These are phyloP conservation scores for Aphelenchoides avenae DNA, from an alignment of 1,140 invertebrate species.

Conservation along the genomic window DNA sequence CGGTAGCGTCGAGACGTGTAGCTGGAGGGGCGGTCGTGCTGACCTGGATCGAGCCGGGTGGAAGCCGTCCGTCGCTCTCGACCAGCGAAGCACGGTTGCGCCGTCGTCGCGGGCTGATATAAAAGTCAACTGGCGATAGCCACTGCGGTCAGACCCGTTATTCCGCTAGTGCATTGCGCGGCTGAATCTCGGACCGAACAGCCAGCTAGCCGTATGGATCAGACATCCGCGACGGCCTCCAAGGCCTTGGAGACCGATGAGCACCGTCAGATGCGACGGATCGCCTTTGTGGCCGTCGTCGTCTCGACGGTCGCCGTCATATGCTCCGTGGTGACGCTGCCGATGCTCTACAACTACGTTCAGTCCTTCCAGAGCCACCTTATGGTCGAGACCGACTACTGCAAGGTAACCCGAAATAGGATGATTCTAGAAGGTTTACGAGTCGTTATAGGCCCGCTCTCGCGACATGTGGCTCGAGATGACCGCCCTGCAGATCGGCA, in stretches of 20 bases:
- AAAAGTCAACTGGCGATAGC: no score
- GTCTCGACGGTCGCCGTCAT: slow-evolving; percentile 59
- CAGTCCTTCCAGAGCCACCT: slow-evolving; percentile 59
- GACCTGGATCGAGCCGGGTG: no score
- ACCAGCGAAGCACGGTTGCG: no score
- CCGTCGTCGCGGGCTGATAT: no score
- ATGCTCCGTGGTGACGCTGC: slow-evolving; percentile 57
- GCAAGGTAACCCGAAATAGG: slow-evolving; percentile 39
- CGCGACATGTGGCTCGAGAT: slow-evolving; percentile 59
- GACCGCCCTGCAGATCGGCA: slow-evolving; percentile 58
- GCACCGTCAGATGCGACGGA: slow-evolving; percentile 59
- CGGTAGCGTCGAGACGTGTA: no score
- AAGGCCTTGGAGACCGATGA: slow-evolving; percentile 56
- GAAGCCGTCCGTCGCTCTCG: no score
- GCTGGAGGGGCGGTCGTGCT: no score
- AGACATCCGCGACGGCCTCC: slow-evolving; percentile 45
- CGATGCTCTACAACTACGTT: slow-evolving; percentile 59
- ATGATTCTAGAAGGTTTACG: neutral
- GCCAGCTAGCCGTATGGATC: neutral
- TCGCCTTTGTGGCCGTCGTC: slow-evolving; percentile 58
- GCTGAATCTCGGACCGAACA: neutral
- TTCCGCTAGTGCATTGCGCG: neutral
- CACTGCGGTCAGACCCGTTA: no score
- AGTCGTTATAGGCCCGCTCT: slow-evolving; percentile 44
- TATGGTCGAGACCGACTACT: slow-evolving; percentile 59